A percentile compares a stretch with the other conserved stretches of the same genome.
Evolutionary conservation across 2,797 vertebrate genomes (phyloP).

Genomic region (Onychomys torridus): DNA sequence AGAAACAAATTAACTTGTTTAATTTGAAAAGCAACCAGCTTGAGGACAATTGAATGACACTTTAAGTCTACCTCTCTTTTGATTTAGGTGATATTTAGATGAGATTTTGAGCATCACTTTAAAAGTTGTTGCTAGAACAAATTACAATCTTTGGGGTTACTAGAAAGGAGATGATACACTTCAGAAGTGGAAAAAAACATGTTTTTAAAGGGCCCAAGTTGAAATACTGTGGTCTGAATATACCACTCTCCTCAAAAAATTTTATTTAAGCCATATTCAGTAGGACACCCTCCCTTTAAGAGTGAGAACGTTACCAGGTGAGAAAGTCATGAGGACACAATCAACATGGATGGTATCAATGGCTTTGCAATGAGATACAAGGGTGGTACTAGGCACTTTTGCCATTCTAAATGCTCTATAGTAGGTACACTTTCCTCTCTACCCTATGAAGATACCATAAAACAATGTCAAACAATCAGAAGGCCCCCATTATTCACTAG

Average conservation of each 20-base stretch:
- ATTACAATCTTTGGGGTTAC: neutral
- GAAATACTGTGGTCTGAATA: neutral
- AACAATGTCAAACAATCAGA: neutral
- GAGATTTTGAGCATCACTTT: neutral
- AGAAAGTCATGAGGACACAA: neutral
- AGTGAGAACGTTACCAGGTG: neutral
- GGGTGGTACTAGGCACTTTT: neutral
- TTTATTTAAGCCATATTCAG: neutral
- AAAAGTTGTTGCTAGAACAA: neutral
- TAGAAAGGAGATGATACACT: neutral
- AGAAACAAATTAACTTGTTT: neutral
- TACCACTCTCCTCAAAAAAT: neutral
- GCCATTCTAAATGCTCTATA: neutral
- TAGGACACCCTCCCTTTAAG: neutral
- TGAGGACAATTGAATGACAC: neutral
- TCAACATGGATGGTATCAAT: neutral
- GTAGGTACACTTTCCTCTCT: neutral
- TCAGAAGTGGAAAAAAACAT: neutral
- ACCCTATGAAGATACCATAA: neutral
- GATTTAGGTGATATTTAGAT: neutral
- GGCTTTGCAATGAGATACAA: neutral
- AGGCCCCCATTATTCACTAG: too few relatives aligned
- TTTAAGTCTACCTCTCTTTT: neutral
- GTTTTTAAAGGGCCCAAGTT: neutral
- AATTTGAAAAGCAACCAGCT: neutral